Evolutionary conservation across 53 echinoderm and acorn worm species (phyloP).

Genomic region (Patiria pectinifera): DNA sequence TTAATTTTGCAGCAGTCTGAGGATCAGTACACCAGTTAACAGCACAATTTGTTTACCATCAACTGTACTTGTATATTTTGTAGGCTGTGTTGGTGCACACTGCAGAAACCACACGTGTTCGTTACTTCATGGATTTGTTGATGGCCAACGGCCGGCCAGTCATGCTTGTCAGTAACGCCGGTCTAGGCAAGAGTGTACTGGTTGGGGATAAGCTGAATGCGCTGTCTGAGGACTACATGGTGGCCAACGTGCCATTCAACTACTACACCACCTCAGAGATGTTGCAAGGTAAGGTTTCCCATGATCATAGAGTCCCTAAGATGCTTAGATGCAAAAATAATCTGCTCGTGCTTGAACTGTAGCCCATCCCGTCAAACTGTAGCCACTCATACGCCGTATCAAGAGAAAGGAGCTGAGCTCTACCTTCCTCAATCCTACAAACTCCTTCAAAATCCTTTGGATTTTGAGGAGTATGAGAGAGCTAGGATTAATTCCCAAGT

Average conservation of each 20-base stretch:
- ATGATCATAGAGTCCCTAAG: too few relatives aligned
- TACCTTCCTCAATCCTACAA: too few relatives aligned
- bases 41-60: too few relatives aligned
- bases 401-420: too few relatives aligned
- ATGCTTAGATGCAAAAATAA: too few relatives aligned
- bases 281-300: slow-evolving; percentile 85
- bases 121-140: slow-evolving; percentile 89
- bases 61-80: neutral
- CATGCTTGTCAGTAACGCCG: slow-evolving; percentile 96
- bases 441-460: too few relatives aligned
- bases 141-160: slow-evolving; percentile 93
- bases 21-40: too few relatives aligned
- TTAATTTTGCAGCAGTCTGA: too few relatives aligned
- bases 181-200: slow-evolving; percentile 97
- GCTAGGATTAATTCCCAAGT: neutral
- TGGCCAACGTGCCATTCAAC: slow-evolving; percentile 98
- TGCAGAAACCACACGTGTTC: slow-evolving; percentile 85
- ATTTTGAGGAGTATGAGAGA: too few relatives aligned
- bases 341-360: neutral
- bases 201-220: slow-evolving; percentile 86
- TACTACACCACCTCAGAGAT: slow-evolving; percentile 98
- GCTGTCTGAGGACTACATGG: slow-evolving; percentile 90
- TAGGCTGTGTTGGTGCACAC: slow-evolving; percentile 98
- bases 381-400: too few relatives aligned
- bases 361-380: too few relatives aligned